Evolutionary conservation across 2,113 vertebrate genomes (phyloP).

Genomic region (Oostethus manadensis): DNA sequence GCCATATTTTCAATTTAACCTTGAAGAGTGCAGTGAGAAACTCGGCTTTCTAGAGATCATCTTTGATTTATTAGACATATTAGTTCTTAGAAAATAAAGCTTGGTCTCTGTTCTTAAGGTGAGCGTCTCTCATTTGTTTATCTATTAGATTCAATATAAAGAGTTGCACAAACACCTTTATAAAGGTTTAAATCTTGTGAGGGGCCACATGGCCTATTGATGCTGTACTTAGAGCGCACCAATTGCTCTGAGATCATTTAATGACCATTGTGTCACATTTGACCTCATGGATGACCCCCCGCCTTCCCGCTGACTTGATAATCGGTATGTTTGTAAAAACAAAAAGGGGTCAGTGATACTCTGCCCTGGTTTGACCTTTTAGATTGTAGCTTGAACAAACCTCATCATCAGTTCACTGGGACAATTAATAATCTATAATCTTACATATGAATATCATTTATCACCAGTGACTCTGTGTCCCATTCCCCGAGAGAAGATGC

Average conservation of each 20-base stretch:
- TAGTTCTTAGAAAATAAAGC: conserved; percentile 48
- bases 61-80: conserved; percentile 26
- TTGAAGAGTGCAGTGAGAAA: conserved; percentile 51
- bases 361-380: conserved; percentile 42
- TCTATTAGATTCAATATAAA: conserved; percentile 30
- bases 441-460: conserved; percentile 61
- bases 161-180: conserved; percentile 22
- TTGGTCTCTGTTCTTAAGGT: conserved; percentile 35
- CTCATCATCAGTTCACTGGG: conserved; percentile 60
- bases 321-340: conserved; percentile 33
- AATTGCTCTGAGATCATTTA: conserved; percentile 45
- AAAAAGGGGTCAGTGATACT: conserved; percentile 27
- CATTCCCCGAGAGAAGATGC: conserved; percentile 8
- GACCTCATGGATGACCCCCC: conserved; percentile 40
- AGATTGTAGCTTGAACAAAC: conserved; percentile 16
- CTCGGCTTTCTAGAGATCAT: conserved; percentile 32
- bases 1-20: conserved; percentile 49
- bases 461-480: conserved; percentile 27
- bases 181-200: conserved; percentile 37
- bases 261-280: conserved; percentile 52
- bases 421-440: conserved; percentile 58
- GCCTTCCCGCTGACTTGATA: conserved; percentile 11
- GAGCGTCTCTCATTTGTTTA: conserved; percentile 36
- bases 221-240: conserved; percentile 12
- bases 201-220: conserved; percentile 12